Percentiles rank a stretch among this genome's conserved stretches.
Evolutionary conservation across 2,888 invertebrate genomes (phyloP).

Genomic region (Linnaemya tessellans): DNA sequence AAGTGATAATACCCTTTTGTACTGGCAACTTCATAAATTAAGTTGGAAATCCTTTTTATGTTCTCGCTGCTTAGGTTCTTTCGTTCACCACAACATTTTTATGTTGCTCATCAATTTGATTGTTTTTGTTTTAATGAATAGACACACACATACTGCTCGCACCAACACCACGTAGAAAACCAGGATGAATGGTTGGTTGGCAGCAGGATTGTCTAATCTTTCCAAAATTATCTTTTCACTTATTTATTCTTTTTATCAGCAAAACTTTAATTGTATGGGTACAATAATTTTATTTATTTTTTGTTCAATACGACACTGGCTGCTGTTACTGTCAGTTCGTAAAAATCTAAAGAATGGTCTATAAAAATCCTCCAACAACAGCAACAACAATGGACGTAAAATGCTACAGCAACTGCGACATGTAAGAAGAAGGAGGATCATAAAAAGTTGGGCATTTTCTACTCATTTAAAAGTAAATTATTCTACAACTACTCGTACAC

Average conservation of each 20-base stretch:
- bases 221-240: conserved; percentile 76
- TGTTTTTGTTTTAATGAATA: neutral
- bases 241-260: neutral
- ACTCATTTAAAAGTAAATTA: conserved; percentile 61
- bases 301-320: conserved; percentile 25
- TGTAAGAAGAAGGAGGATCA: conserved; percentile 50
- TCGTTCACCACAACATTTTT: conserved; percentile 15
- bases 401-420: conserved; percentile 41
- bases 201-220: conserved; percentile 76
- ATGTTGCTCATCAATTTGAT: conserved; percentile 42
- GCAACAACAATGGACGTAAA: conserved; percentile 20
- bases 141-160: neutral
- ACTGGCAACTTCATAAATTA: neutral
- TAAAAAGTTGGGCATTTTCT: conserved; percentile 55
- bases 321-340: conserved; percentile 56
- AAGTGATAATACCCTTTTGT: neutral
- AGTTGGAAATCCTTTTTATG: neutral
- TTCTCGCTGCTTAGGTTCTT: neutral
- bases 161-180: neutral
- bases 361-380: conserved; percentile 59
- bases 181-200: conserved; percentile 23
- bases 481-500: conserved; percentile 2
- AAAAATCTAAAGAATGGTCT: conserved; percentile 63
- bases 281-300: conserved; percentile 18
- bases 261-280: conserved; percentile 48